Evolutionary conservation across 2,113 vertebrate genomes (phyloP).

Genomic region (Pica pica): DNA sequence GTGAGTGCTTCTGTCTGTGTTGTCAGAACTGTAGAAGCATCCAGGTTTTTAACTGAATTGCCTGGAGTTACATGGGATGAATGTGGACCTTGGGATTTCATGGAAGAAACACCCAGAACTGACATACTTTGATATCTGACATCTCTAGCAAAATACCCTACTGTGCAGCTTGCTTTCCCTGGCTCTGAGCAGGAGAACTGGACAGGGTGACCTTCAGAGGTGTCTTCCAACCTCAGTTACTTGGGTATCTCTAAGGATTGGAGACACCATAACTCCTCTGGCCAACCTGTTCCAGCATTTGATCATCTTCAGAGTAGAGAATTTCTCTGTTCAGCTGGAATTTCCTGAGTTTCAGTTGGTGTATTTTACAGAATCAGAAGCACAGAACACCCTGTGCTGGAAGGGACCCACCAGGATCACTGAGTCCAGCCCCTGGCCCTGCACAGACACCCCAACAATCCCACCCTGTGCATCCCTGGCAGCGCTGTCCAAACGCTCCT

Average conservation of each 20-base stretch:
- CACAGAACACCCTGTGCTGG: not conserved
- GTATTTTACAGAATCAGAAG: not conserved
- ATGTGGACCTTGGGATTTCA: not conserved
- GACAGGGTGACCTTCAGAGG: no score
- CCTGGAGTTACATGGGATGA: not conserved
- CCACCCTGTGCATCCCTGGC: not conserved
- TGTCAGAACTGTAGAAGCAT: not conserved
- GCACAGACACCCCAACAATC: not conserved
- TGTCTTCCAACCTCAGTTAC: no score
- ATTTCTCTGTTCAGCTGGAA: not conserved
- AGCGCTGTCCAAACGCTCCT: rapidly evolving
- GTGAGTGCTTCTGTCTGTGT: not conserved
- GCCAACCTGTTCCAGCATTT: not conserved
- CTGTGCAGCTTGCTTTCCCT: no score
- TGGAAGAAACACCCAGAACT: not conserved
- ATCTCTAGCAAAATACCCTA: not conserved
- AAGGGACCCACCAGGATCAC: rapidly evolving
- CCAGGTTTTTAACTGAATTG: not conserved
- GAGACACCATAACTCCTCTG: not conserved
- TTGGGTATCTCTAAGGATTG: not conserved
- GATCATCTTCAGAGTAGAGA: not conserved
- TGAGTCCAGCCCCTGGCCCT: rapidly evolving
- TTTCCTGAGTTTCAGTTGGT: not conserved
- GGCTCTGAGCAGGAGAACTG: no score
- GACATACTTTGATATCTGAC: not conserved